Conservation (phyloP, 2,888 invertebrate genomes). For the Oligia latruncula region DNA sequence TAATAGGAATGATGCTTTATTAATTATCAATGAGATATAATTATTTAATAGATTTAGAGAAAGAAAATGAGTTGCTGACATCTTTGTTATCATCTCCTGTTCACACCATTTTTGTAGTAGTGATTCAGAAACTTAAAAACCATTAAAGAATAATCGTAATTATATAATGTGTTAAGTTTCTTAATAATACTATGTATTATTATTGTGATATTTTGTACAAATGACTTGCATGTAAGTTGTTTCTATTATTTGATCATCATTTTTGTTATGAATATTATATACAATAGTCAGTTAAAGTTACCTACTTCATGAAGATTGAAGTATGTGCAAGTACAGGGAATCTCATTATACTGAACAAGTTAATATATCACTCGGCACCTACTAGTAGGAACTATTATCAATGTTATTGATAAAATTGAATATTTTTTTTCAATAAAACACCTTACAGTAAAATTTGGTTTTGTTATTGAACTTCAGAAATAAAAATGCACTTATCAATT, state of each 20-base stretch:
- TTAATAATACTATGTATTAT: constrained; percentile 78
- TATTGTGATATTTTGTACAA: constrained; percentile 89
- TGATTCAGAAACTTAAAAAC: constrained; percentile 55
- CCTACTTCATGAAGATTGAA: constrained; percentile 70
- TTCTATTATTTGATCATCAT: constrained; percentile 67
- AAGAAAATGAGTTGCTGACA: constrained; percentile 43
- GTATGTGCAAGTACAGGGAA: constrained; percentile 87
- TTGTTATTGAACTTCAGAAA: constrained; percentile 68
- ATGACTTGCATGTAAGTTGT: constrained; percentile 83
- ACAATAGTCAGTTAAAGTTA: constrained; percentile 69
- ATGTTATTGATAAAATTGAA: constrained; percentile 83
- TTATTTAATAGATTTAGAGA: constrained; percentile 39
- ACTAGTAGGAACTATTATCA: constrained; percentile 81
- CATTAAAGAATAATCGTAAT: constrained; percentile 52
- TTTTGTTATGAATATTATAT: constrained; percentile 60
- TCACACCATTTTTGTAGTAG: constrained; percentile 46
- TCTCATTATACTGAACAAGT: constrained; percentile 81
- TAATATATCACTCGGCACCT: constrained; percentile 79
- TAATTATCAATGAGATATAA: constrained; percentile 36
- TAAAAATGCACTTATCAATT: constrained; percentile 75
- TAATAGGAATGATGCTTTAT: constrained; percentile 47
- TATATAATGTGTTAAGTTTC: constrained; percentile 69
- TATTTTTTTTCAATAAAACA: constrained; percentile 88
- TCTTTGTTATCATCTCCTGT: constrained; percentile 45
- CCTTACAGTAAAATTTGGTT: constrained; percentile 71